phyloP scores from a whole-genome alignment of 2,797 vertebrate species.

The Girardinus metallicus region DNA sequence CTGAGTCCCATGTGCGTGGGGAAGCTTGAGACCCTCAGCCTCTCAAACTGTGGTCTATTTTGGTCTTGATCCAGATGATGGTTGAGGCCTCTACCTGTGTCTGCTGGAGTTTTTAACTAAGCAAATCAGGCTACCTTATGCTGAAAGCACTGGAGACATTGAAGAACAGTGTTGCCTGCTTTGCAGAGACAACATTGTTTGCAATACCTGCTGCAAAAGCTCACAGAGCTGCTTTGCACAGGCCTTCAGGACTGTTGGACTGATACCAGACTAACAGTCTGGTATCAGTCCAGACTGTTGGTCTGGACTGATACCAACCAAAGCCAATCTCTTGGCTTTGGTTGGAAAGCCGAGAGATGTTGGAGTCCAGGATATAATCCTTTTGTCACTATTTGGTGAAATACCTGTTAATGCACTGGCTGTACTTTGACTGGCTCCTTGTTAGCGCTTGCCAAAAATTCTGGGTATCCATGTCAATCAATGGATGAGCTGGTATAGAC shows the following conservation, averaged over 20 bases:
- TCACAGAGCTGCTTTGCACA: not conserved
- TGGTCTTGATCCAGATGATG: not conserved
- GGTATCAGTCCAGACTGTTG: no score
- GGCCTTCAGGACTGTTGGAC: not conserved
- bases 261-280: no score
- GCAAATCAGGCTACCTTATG: not conserved
- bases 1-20: constrained; percentile 53
- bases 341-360: not conserved
- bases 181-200: not conserved
- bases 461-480: not conserved
- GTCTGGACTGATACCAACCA: no score
- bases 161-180: not conserved
- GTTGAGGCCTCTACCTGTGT: not conserved
- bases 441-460: not conserved
- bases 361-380: not conserved
- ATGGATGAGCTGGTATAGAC: not conserved
- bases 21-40: constrained; percentile 3
- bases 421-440: not conserved
- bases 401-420: not conserved
- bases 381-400: not conserved
- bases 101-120: not conserved
- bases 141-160: not conserved
- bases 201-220: not conserved
- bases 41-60: not conserved
- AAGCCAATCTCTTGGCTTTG: no score